These are phyloP conservation scores for Alauda arvensis DNA, from an alignment of 2,797 vertebrate species.

Conservation along the genomic window DNA sequence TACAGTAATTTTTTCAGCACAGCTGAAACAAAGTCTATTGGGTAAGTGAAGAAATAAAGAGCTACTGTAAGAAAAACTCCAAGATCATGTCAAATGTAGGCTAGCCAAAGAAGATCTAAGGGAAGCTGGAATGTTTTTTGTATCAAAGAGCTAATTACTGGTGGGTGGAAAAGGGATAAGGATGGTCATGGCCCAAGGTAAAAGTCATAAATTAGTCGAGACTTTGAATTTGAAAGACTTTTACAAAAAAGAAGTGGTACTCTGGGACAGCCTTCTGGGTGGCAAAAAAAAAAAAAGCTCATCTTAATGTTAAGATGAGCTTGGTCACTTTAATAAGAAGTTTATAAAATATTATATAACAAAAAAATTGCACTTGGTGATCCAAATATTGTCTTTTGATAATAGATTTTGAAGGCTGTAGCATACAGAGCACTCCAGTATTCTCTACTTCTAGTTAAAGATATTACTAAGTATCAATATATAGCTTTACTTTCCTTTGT, in stretches of 20 bases:
- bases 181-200: not conserved
- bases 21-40: not conserved
- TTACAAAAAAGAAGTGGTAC: not conserved
- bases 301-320: not conserved
- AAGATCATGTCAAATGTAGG: not conserved
- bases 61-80: not conserved
- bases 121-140: not conserved
- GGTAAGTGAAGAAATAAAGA: not conserved
- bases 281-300: too few species aligned
- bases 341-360: not conserved
- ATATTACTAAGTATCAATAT: not conserved
- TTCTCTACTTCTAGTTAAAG: not conserved
- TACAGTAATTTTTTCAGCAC: not conserved
- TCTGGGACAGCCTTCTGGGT: not conserved
- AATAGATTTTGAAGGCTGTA: not conserved
- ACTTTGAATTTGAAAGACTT: not conserved
- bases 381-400: not conserved
- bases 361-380: not conserved
- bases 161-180: not conserved
- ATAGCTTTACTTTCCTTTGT: not conserved
- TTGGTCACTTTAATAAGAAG: not conserved
- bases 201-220: not conserved
- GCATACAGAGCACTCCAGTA: not conserved
- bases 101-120: not conserved
- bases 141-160: not conserved